Conservation (phyloP, 2,113 vertebrate genomes). For the Campylorhamphus procurvoides region DNA sequence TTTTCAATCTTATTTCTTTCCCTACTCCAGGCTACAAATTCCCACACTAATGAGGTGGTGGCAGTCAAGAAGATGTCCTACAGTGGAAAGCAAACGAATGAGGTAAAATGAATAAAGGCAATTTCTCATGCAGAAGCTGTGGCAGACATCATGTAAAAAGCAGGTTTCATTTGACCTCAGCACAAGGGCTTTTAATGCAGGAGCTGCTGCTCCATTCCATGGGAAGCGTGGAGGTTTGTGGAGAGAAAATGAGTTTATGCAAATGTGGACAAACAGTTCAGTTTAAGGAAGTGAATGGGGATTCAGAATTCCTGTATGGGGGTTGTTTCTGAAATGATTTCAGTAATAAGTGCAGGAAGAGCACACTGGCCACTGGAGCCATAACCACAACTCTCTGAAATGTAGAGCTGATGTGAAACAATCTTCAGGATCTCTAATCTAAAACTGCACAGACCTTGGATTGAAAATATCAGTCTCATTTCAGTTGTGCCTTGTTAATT, state of each 20-base stretch:
- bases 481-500: not conserved
- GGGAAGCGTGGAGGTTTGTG: not conserved
- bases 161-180: not conserved
- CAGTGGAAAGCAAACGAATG: slow-evolving; percentile 95
- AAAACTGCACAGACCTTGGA: not conserved
- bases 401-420: not conserved
- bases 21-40: slow-evolving; percentile 87
- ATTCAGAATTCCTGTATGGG: not conserved
- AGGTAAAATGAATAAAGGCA: slow-evolving; percentile 79
- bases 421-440: not conserved
- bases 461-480: not conserved
- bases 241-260: not conserved
- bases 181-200: not conserved
- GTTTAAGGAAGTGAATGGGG: not conserved
- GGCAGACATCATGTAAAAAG: not conserved
- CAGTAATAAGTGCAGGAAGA: not conserved
- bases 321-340: not conserved
- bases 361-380: not conserved
- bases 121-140: not conserved
- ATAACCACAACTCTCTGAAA: not conserved
- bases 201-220: not conserved
- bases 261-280: not conserved
- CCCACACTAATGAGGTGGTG: slow-evolving; percentile 96
- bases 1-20: not conserved
- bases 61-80: slow-evolving; percentile 99